Evolutionary conservation across 1,140 invertebrate species (phyloP), one percentile per base, ranked within the genome.

Genomic region (Tenebrio molitor): DNA sequence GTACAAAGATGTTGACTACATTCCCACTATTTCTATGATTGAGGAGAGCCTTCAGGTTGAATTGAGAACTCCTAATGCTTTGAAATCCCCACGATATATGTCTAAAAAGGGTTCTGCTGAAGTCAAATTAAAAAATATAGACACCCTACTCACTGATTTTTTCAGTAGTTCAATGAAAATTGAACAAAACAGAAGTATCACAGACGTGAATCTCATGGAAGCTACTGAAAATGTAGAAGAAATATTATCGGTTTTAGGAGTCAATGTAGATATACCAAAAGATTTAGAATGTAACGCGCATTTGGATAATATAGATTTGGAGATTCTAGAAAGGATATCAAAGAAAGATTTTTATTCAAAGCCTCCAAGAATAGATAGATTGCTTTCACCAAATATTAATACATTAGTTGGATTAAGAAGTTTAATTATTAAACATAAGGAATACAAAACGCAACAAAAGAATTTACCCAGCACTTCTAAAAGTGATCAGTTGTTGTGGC

Each of bases 341-440:
- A 65, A 46, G 8, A 72, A 50, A 7, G 44, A 71, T 0, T 34
- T 29, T 8, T 29, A 50, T 29, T 34, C 15, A 14, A n/a, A 34
- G 1, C 10, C 0, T 10, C 7, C 15, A 17, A 39, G 29, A 42
- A 14, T 16, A 12, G 25, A 29, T 53, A 50, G 36, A 62, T 39
- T 70, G 44, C 42, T 79, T 17, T 71, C 78, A 17, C 78, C 78
- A 10, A 78, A 72, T 72, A 23, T 80, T 14, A 65, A 67, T 50
- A 75, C 76, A 2, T 19, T 76, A 33, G 50, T 75, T 1, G 78
- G 78, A 7, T 65, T 80, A 33, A 65, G 78, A 29, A 74, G 73
- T 67, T 69, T 80, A 25, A 41, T 78, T 2, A 42, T 74, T 1
- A 74, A 76, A 68, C 68, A 75, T 34, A 42, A 66, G 17, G 34